A percentile compares a stretch with the other conserved stretches of the same genome.
phyloP scores from a whole-genome alignment of 1,140 invertebrate genomes.

The Carposina sasakii region DNA sequence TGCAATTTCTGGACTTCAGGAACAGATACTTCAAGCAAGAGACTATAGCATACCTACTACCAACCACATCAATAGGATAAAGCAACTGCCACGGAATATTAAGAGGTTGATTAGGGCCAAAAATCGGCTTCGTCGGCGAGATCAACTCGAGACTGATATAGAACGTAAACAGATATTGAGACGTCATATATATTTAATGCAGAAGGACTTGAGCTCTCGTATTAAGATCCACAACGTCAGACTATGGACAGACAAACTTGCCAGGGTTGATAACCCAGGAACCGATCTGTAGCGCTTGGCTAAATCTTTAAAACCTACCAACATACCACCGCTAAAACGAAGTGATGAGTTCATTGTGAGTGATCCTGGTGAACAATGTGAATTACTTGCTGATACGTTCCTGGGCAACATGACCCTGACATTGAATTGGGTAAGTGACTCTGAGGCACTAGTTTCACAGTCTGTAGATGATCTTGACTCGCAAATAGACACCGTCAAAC shows the following conservation, averaged over 20 bases:
- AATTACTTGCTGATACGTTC: neutral
- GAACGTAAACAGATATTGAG: too few species aligned
- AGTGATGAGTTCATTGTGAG: neutral
- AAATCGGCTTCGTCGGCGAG: too few species aligned
- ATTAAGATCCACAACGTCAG: neutral
- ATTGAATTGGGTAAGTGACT: neutral
- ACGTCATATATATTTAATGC: too few species aligned
- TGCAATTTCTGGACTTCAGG: too few species aligned
- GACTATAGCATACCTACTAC: too few species aligned
- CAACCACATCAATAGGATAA: too few species aligned
- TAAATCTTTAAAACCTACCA: constrained; percentile 8
- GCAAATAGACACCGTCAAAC: neutral
- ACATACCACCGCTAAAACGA: neutral
- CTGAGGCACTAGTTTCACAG: neutral
- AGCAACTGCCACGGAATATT: too few species aligned
- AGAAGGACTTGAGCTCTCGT: too few species aligned
- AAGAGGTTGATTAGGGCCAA: too few species aligned
- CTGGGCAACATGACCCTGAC: constrained; percentile 2
- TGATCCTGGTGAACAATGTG: neutral
- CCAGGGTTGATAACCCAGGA: constrained; percentile 4
- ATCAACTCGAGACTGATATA: too few species aligned
- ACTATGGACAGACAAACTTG: neutral
- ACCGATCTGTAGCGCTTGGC: neutral
- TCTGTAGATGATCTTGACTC: neutral
- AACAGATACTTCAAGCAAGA: too few species aligned